phyloP scores from a whole-genome alignment of 2,797 vertebrate species.

The Euphonia xanthogaster region DNA sequence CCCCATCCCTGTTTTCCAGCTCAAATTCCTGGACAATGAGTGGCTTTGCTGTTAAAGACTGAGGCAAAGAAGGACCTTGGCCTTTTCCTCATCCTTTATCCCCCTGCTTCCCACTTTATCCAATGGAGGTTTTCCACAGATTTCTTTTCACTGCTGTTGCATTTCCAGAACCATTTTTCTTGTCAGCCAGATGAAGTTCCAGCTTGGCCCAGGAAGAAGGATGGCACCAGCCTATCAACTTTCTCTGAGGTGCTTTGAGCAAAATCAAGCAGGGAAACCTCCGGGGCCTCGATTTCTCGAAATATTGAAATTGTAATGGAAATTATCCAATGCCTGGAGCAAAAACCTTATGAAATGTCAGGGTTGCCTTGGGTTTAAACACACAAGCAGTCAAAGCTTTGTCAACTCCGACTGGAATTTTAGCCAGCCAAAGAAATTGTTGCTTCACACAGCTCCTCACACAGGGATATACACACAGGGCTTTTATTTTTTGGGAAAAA shows the following conservation, averaged over 20 bases:
- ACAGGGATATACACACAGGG: background rate
- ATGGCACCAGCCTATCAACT: background rate
- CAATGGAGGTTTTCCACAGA: background rate
- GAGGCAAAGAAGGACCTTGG: background rate
- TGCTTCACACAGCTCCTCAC: background rate
- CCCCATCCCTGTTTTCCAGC: background rate
- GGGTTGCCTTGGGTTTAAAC: conserved; percentile 24
- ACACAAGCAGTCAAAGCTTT: background rate
- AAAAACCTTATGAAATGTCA: conserved; percentile 13
- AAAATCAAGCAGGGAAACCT: background rate
- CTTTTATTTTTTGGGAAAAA: rapidly evolving
- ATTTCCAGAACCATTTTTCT: background rate
- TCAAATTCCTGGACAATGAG: background rate
- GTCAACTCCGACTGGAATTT: background rate
- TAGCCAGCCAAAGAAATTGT: background rate
- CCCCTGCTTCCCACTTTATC: background rate
- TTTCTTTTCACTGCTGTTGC: background rate
- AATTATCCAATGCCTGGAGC: conserved; percentile 1
- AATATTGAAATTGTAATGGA: conserved; percentile 37
- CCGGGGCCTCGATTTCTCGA: background rate
- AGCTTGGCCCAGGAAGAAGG: background rate
- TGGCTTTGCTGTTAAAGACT: no score
- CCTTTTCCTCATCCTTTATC: background rate
- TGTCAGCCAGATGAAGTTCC: background rate
- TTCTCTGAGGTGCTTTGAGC: background rate